Conservation (phyloP, 2,113 vertebrate species). For the Corydoras maculifer region DNA sequence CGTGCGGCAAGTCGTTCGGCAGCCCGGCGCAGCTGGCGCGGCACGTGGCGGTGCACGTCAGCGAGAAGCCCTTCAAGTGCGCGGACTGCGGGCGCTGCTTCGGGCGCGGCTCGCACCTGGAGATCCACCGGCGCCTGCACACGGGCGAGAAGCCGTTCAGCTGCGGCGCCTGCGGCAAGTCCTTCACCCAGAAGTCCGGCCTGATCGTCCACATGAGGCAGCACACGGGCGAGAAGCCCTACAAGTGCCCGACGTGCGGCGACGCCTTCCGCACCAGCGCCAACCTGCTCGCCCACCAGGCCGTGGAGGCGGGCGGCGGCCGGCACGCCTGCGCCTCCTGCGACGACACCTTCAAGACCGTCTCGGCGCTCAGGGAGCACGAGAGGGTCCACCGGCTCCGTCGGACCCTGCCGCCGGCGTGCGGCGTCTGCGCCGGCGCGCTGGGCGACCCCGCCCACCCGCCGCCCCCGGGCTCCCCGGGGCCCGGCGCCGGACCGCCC, state of each 20-base stretch:
- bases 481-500: slow-evolving; percentile 46
- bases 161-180: slow-evolving; percentile 53
- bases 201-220: slow-evolving; percentile 48
- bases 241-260: slow-evolving; percentile 54
- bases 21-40: slow-evolving; percentile 65
- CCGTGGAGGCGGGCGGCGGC: slow-evolving; percentile 37
- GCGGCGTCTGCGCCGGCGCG: slow-evolving; percentile 58
- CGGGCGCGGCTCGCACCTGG: slow-evolving; percentile 65
- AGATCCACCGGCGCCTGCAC: slow-evolving; percentile 68
- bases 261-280: slow-evolving; percentile 55
- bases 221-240: slow-evolving; percentile 53
- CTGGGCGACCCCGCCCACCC: slow-evolving; percentile 58
- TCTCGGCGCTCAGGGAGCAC: slow-evolving; percentile 22
- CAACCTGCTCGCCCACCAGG: slow-evolving; percentile 57
- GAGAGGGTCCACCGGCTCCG: slow-evolving; percentile 41
- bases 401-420: slow-evolving; percentile 53
- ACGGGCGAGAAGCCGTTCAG: slow-evolving; percentile 70
- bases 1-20: slow-evolving; percentile 64
- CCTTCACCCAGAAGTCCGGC: slow-evolving; percentile 49
- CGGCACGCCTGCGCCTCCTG: slow-evolving; percentile 26
- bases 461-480: slow-evolving; percentile 51
- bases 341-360: slow-evolving; percentile 36
- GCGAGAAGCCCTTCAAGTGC: slow-evolving; percentile 67
- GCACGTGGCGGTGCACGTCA: slow-evolving; percentile 64
- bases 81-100: slow-evolving; percentile 66